phyloP scores from a whole-genome alignment of 2,888 invertebrate species.

The Actias luna region DNA sequence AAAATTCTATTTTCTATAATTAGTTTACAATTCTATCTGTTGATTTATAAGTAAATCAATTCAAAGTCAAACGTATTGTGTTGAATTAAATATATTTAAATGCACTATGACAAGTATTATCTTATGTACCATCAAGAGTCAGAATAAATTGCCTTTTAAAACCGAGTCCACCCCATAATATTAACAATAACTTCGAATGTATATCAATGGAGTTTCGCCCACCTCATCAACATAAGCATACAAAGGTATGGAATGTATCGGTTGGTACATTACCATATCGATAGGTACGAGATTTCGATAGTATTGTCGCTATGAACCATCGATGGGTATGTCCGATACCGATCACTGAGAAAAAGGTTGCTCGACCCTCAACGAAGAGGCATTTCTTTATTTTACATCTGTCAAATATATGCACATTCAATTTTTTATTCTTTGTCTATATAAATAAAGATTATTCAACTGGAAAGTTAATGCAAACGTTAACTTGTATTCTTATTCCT shows the following conservation, averaged over 20 bases:
- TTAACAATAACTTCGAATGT: constrained; percentile 73
- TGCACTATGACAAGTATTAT: constrained; percentile 59
- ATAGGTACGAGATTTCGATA: constrained; percentile 58
- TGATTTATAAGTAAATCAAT: constrained; percentile 28
- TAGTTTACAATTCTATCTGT: not conserved
- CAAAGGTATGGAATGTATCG: constrained; percentile 69
- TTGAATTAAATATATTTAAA: constrained; percentile 39
- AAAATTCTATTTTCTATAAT: not conserved
- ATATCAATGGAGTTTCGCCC: constrained; percentile 78
- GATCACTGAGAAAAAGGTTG: constrained; percentile 68
- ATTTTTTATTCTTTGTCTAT: constrained; percentile 39
- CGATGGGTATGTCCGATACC: constrained; percentile 67
- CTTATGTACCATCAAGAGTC: constrained; percentile 60
- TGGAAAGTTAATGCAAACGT: constrained; percentile 21
- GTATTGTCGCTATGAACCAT: constrained; percentile 67
- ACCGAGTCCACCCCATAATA: constrained; percentile 66
- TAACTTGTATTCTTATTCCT: constrained; percentile 52
- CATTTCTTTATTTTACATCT: constrained; percentile 34
- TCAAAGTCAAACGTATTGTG: constrained; percentile 35
- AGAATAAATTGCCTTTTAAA: constrained; percentile 75
- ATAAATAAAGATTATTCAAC: constrained; percentile 26
- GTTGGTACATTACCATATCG: constrained; percentile 68
- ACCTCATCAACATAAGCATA: constrained; percentile 78
- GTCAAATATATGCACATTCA: constrained; percentile 20
- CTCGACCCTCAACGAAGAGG: constrained; percentile 54